Evolutionary conservation across 2,888 invertebrate genomes (phyloP).

Genomic region (Caenorhabditis sp.): DNA sequence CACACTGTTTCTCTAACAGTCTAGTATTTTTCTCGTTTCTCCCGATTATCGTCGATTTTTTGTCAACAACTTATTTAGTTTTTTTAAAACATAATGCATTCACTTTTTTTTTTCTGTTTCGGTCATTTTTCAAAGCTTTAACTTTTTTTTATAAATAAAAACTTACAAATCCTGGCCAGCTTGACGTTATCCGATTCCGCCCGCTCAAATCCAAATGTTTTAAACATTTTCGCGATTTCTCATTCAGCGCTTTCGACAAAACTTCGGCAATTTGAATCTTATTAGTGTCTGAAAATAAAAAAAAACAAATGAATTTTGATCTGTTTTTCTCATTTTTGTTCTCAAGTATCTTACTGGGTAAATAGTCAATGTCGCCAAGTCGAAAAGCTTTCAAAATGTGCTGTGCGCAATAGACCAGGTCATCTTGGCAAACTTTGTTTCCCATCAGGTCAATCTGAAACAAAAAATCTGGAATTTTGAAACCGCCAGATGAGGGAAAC

Average conservation of each 20-base stretch:
- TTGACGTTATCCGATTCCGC: slow-evolving; percentile 19
- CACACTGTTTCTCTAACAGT: too few species aligned
- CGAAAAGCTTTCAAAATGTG: slow-evolving; percentile 31
- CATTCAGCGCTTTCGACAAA: slow-evolving; percentile 20
- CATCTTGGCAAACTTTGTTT: slow-evolving; percentile 19
- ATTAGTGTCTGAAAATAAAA: slow-evolving; percentile 30
- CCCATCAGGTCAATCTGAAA: slow-evolving; percentile 35
- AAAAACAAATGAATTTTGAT: not conserved
- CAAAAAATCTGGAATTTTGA: not conserved
- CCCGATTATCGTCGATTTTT: too few species aligned
- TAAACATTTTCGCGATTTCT: slow-evolving; percentile 14
- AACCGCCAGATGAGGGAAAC: not conserved
- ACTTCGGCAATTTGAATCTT: slow-evolving; percentile 39
- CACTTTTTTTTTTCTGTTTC: too few species aligned
- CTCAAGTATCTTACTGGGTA: slow-evolving; percentile 21
- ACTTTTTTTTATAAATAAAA: too few species aligned
- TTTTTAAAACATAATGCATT: too few species aligned
- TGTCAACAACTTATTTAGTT: too few species aligned
- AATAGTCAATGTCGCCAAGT: slow-evolving; percentile 32
- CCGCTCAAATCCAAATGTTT: slow-evolving; percentile 35
- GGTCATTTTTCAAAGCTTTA: too few species aligned
- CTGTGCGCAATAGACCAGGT: slow-evolving; percentile 18
- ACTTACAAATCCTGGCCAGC: slow-evolving; percentile 23
- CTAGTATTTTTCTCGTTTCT: too few species aligned
- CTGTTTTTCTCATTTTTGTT: not conserved